phyloP scores from a whole-genome alignment of 2,888 invertebrate species.

The Dysmachus trigonus region DNA sequence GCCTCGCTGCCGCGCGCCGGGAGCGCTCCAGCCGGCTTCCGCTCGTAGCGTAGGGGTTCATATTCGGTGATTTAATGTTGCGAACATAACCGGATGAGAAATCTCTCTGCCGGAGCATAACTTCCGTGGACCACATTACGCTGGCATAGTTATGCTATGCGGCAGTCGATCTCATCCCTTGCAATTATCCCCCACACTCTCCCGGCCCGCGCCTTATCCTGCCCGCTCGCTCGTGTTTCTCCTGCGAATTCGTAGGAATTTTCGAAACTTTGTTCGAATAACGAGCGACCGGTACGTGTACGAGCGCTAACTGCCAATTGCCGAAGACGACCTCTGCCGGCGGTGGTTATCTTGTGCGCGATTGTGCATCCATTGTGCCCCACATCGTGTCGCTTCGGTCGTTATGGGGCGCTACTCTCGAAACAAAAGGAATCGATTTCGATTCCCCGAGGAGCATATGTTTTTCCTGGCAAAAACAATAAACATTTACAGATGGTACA shows the following conservation, averaged over 20 bases:
- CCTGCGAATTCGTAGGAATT: conserved; percentile 4
- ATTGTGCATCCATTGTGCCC: background rate
- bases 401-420: conserved; percentile 24
- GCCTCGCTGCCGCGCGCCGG: conserved; percentile 46
- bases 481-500: conserved; percentile 49
- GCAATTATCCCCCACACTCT: background rate
- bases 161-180: background rate
- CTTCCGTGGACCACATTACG: conserved; percentile 14
- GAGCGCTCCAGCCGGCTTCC: conserved; percentile 3
- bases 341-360: conserved; percentile 25
- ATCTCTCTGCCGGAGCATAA: background rate
- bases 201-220: no score
- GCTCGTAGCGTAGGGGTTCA: conserved; percentile 59
- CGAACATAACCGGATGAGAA: conserved; percentile 60
- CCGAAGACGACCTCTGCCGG: conserved; percentile 19
- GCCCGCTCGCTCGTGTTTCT: background rate
- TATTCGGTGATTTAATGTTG: conserved; percentile 63
- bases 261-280: conserved; percentile 21
- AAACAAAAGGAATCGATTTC: conserved; percentile 38
- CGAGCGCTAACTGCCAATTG: conserved; percentile 45
- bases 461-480: conserved; percentile 47
- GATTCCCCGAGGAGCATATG: conserved; percentile 52
- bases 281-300: conserved; percentile 41
- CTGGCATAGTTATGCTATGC: background rate
- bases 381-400: no score